Conservation (phyloP, 2,797 vertebrate genomes). For the Adrianichthys oophorus region DNA sequence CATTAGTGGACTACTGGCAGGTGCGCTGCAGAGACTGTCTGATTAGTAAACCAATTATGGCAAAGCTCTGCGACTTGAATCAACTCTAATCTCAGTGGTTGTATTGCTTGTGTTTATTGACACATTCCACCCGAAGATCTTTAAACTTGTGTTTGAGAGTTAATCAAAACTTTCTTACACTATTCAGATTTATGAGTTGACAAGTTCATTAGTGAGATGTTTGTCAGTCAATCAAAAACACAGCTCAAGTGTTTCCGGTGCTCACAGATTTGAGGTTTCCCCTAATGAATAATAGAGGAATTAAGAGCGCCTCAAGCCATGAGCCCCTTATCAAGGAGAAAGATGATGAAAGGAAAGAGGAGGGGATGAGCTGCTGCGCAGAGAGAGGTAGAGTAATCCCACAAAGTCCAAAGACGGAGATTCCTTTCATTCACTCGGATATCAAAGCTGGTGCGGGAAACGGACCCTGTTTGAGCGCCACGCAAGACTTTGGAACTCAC, state of each 20-base stretch:
- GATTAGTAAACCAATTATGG: slow-evolving; percentile 70
- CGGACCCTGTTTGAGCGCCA: slow-evolving; percentile 18
- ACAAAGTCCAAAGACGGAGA: slow-evolving; percentile 27
- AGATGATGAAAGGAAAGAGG: slow-evolving; percentile 2
- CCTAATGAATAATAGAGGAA: slow-evolving; percentile 41
- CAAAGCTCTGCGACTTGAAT: slow-evolving; percentile 41
- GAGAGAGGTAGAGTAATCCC: slow-evolving; percentile 45
- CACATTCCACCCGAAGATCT: too few species aligned
- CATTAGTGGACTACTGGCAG: slow-evolving; percentile 37
- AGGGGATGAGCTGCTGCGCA: slow-evolving; percentile 23
- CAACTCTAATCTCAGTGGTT: too few species aligned
- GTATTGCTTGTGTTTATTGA: not conserved
- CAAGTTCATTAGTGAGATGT: too few species aligned
- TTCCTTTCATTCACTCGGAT: slow-evolving; percentile 23
- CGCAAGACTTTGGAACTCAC: slow-evolving; percentile 22
- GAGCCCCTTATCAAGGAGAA: slow-evolving; percentile 14
- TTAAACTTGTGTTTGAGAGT: too few species aligned
- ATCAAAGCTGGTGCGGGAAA: slow-evolving; percentile 37
- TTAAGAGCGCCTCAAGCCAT: slow-evolving; percentile 52
- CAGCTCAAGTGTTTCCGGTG: slow-evolving; percentile 6
- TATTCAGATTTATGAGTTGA: too few species aligned
- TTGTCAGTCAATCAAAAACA: not conserved
- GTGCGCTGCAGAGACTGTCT: slow-evolving; percentile 26
- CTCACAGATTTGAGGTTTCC: too few species aligned
- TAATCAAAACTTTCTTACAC: too few species aligned